Percentiles rank a stretch among this genome's conserved stretches.
phyloP scores from a whole-genome alignment of 2,888 invertebrate species.

The Platycnemis pennipes region DNA sequence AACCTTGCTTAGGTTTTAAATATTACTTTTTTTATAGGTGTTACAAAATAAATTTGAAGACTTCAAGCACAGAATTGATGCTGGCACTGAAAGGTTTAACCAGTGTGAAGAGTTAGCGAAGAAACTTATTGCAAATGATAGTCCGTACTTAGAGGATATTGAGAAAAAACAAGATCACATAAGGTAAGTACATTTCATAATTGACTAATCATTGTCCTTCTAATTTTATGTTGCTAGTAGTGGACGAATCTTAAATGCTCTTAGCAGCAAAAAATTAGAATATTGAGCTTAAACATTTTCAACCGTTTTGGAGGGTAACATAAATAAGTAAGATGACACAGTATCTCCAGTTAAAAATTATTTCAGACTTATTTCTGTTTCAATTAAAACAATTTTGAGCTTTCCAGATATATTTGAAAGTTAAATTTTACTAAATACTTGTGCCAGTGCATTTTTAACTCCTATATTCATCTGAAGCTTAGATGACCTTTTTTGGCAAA shows the following conservation, averaged over 20 bases:
- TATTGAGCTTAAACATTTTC: too few species aligned
- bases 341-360: too few species aligned
- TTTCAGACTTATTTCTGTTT: too few species aligned
- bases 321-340: not conserved
- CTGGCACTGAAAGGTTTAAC: conserved; percentile 93
- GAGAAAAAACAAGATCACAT: conserved; percentile 92
- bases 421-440: too few species aligned
- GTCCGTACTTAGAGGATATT: conserved; percentile 91
- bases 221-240: not conserved
- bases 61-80: conserved; percentile 93
- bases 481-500: too few species aligned
- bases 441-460: too few species aligned
- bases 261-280: not conserved
- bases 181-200: conserved; percentile 82
- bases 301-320: not conserved
- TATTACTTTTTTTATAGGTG: conserved; percentile 80
- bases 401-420: too few species aligned
- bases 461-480: too few species aligned
- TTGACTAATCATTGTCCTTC: not conserved
- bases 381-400: too few species aligned
- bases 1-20: too few species aligned
- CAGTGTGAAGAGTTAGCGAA: conserved; percentile 95
- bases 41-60: conserved; percentile 95
- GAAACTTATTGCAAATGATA: conserved; percentile 91
- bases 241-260: not conserved